Evolutionary conservation across 2,797 vertebrate genomes (phyloP), one percentile per base, ranked within the genome.

Genomic region (Sciurus vulgaris): DNA sequence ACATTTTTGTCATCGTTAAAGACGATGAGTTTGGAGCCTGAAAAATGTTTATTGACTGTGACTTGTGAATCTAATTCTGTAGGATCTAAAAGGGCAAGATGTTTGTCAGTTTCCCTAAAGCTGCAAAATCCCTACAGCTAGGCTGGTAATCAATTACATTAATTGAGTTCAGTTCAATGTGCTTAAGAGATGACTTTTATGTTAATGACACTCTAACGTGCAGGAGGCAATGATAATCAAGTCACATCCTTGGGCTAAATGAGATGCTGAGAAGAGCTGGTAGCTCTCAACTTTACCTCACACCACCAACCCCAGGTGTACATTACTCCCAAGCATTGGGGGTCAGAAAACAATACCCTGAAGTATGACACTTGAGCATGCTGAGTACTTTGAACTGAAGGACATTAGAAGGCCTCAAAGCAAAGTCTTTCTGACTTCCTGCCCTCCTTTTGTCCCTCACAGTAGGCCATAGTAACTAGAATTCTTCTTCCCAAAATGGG

Each of bases 81-180:
- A 93, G 95, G 61, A 95, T 97, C 92, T 94, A 87, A 97, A 97
- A 97, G 95, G 94, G 91, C 86, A 96, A 97, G 96, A 95, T 95
- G 72, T 95, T 96, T 97, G 91, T 95, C 95, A 94, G 96, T 95
- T 97, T 97, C 72, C 94, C 94, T 96, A 96, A 95, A 95, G 92
- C 94, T 91, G 79, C 54, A 96, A 96, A 96, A 96, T 95, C 86
- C 86, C 94, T 77, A 89, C 51, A 95, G 94, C 67, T 89, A 96
- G 67, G 69, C 44, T 91, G 67, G 69, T 89, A 95, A 98, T 97
- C 95, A 94, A 96, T 97, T 96, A 93, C 47, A 86, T 83, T 96
- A 97, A 97, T 65, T 96, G 94, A 95, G 96, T 94, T 96, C 91
- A 85, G 92, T 95, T 95, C 91, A 94, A 89, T 87, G 95, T 93